phyloP scores from a whole-genome alignment of 2,113 vertebrate genomes.

The Dipodomys stephensi region DNA sequence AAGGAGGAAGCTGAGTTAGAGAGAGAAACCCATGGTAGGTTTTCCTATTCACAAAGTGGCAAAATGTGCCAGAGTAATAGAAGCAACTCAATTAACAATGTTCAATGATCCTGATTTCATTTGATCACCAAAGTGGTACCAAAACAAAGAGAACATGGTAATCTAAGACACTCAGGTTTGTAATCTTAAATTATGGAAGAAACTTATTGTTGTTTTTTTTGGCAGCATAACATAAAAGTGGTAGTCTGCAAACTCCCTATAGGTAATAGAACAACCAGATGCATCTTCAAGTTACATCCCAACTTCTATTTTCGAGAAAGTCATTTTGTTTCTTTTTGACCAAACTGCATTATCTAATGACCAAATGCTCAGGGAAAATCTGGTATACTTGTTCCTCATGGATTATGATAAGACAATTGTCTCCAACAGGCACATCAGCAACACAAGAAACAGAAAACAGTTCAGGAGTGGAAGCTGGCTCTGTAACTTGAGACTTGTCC shows the following conservation, averaged over 20 bases:
- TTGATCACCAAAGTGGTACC: neutral
- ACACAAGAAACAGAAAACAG: neutral
- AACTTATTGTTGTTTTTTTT: neutral
- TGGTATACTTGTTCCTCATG: neutral
- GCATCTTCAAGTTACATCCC: neutral
- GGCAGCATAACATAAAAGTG: neutral
- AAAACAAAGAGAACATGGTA: accelerated
- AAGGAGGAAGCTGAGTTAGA: neutral
- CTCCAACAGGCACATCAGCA: neutral
- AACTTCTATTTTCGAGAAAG: neutral
- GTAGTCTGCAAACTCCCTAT: neutral
- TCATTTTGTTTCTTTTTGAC: neutral
- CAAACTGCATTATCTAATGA: neutral
- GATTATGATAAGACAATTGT: neutral
- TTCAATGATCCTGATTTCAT: neutral
- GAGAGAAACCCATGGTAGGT: neutral
- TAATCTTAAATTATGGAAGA: neutral
- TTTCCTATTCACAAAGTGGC: neutral
- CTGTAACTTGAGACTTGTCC: neutral
- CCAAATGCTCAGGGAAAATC: neutral
- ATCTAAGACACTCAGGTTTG: neutral
- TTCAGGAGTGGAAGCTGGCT: neutral
- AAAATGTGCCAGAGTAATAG: neutral
- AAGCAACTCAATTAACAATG: neutral
- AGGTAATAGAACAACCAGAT: neutral